These are phyloP conservation scores for Patella depressa DNA, from an alignment of 2,888 invertebrate genomes.

Conservation along the genomic window DNA sequence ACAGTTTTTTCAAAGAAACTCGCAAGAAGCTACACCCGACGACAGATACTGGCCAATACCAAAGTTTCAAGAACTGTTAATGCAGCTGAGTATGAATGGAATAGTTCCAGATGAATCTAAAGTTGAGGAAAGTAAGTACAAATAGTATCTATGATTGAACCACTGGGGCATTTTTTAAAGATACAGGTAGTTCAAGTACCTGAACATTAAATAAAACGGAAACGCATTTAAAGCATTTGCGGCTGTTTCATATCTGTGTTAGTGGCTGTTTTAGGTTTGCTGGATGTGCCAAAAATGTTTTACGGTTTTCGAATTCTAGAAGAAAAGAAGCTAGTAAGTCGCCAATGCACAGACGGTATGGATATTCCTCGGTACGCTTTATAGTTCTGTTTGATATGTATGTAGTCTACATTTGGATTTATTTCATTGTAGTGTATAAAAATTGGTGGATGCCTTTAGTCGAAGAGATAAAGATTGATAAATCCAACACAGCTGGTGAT, in stretches of 20 bases:
- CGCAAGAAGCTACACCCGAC: slow-evolving; percentile 35
- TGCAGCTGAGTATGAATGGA: slow-evolving; percentile 54
- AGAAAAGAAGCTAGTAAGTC: neutral
- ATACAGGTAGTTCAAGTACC: no score
- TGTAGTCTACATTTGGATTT: neutral
- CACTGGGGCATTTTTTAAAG: no score
- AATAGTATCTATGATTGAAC: no score
- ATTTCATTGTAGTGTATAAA: slow-evolving; percentile 39
- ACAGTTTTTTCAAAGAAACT: slow-evolving; percentile 37
- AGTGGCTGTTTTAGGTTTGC: no score
- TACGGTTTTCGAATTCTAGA: no score
- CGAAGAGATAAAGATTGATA: slow-evolving; percentile 42
- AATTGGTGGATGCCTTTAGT: slow-evolving; percentile 57
- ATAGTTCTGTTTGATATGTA: neutral
- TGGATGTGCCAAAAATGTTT: no score
- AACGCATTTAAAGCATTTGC: no score
- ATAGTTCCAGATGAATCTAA: slow-evolving; percentile 44
- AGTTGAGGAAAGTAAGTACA: slow-evolving; percentile 34
- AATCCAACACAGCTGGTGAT: slow-evolving; percentile 23
- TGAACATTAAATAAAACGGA: no score
- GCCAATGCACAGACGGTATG: neutral
- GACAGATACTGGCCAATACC: slow-evolving; percentile 52
- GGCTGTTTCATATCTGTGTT: no score
- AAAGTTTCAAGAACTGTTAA: slow-evolving; percentile 60
- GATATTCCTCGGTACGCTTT: neutral